These are phyloP conservation scores for Engystomops pustulosus DNA, from an alignment of 2,113 vertebrate genomes.

Conservation along the genomic window DNA sequence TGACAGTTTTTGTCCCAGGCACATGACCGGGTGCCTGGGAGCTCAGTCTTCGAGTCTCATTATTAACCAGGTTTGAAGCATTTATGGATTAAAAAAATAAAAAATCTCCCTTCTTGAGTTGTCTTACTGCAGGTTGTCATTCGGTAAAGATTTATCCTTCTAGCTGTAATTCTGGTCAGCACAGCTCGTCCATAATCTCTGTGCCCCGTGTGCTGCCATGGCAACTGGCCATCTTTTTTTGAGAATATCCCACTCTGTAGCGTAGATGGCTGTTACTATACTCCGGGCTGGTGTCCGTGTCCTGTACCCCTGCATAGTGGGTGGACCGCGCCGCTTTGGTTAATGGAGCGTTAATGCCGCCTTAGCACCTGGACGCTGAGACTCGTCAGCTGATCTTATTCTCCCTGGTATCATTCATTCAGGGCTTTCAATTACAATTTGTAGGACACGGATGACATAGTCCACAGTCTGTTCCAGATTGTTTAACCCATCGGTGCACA, in stretches of 20 bases:
- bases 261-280: neutral
- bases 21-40: too few species aligned
- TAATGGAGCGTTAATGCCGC: neutral
- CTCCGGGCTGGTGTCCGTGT: neutral
- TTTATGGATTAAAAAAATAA: too few species aligned
- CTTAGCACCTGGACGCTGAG: neutral
- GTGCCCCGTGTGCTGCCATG: neutral
- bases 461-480: too few species aligned
- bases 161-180: neutral
- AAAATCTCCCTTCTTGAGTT: neutral
- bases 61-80: too few species aligned
- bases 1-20: too few species aligned
- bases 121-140: neutral
- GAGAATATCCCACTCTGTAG: neutral
- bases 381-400: constrained; percentile 1
- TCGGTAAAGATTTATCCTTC: too few species aligned
- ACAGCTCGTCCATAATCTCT: neutral
- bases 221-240: constrained; percentile 1
- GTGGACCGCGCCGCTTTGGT: neutral
- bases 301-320: neutral
- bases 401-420: neutral
- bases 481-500: too few species aligned
- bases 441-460: too few species aligned
- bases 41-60: too few species aligned
- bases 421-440: neutral